phyloP scores from a whole-genome alignment of 1,140 invertebrate species.

The Oryctes rhinoceros region DNA sequence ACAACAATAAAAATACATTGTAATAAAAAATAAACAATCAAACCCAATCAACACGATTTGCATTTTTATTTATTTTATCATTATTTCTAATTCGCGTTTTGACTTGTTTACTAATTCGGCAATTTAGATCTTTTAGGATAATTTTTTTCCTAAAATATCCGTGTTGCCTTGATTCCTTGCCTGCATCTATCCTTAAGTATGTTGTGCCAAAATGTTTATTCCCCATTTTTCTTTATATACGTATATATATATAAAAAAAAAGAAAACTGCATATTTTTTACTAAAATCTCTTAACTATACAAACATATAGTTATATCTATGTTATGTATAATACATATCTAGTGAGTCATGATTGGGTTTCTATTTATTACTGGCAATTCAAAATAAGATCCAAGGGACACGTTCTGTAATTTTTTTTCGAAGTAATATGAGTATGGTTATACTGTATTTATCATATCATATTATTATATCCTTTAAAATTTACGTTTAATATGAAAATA shows the following conservation, averaged over 20 bases:
- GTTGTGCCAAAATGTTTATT: conserved; percentile 13
- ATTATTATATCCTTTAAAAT: conserved; percentile 49
- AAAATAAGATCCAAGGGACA: conserved; percentile 26
- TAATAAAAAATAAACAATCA: conserved; percentile 28
- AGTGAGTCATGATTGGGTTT: conserved; percentile 39
- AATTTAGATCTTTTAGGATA: neutral
- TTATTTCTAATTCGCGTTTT: neutral
- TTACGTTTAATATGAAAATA: conserved; percentile 60
- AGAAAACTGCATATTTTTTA: neutral
- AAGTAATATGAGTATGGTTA: conserved; percentile 56
- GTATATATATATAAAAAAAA: neutral
- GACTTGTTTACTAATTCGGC: neutral
- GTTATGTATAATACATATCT: neutral
- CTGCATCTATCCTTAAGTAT: neutral
- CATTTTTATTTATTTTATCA: neutral
- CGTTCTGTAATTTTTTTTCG: conserved; percentile 24
- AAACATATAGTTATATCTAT: conserved; percentile 16
- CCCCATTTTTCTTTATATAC: neutral
- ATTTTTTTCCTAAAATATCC: conserved; percentile 1
- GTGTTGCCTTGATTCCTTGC: too few relatives aligned
- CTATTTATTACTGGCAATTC: neutral
- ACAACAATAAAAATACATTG: conserved; percentile 39
- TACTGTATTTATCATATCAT: conserved; percentile 40
- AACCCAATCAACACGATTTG: conserved; percentile 32
- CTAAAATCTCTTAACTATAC: conserved; percentile 5